These are phyloP conservation scores for Ostrea edulis DNA, from an alignment of 1,140 invertebrate genomes.

Conservation along the genomic window DNA sequence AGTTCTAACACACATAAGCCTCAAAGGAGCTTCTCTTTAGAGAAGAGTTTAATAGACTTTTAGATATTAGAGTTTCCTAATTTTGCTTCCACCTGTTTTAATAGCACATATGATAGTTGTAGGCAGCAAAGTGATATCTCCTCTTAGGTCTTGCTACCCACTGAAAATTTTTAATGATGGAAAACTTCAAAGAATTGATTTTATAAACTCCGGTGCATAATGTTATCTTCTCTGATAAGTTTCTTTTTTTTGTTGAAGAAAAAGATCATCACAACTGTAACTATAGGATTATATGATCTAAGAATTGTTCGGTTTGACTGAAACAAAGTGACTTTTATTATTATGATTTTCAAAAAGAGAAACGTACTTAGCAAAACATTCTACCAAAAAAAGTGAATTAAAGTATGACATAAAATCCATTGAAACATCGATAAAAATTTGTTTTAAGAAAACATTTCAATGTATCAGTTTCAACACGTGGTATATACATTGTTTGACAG, in stretches of 20 bases:
- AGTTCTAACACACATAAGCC: not conserved
- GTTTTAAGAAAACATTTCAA: not conserved
- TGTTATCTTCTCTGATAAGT: constrained; percentile 2
- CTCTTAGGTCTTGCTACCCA: not conserved
- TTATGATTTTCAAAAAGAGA: too few relatives aligned
- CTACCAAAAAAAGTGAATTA: not conserved
- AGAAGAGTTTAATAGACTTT: not conserved
- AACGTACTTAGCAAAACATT: not conserved
- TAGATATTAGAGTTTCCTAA: not conserved
- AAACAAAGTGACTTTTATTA: not conserved
- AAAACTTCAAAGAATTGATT: constrained; percentile 25
- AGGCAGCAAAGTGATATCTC: not conserved
- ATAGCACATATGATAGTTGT: not conserved
- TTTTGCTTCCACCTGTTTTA: constrained; percentile 21
- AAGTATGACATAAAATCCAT: not conserved
- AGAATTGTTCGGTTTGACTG: not conserved
- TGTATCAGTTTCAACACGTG: not conserved
- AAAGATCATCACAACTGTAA: not conserved
- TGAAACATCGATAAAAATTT: constrained; percentile 21
- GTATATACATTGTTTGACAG: not conserved
- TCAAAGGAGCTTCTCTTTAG: not conserved
- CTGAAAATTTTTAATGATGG: constrained; percentile 1
- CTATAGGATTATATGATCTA: not conserved
- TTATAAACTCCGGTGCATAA: not conserved
- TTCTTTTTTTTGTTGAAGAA: not conserved